These are phyloP conservation scores for Protaetia brevitarsis DNA, from an alignment of 1,140 invertebrate genomes.

Conservation along the genomic window DNA sequence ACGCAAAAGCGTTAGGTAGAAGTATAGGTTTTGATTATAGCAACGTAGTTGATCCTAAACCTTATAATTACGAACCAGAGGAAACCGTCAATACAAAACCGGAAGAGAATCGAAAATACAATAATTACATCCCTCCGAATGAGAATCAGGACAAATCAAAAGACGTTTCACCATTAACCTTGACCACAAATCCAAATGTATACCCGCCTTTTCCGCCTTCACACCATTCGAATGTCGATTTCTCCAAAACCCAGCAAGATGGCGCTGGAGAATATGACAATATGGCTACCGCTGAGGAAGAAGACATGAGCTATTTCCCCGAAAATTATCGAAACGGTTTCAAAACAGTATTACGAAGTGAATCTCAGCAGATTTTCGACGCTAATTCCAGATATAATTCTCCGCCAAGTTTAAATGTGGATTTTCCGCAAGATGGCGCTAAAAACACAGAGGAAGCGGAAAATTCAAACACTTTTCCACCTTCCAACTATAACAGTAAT, in stretches of 20 bases:
- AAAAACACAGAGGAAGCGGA: background rate
- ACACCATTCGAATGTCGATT: too few relatives aligned
- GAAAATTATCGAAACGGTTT: background rate
- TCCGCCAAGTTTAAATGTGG: background rate
- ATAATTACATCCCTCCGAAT: background rate
- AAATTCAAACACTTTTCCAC: background rate
- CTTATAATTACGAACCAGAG: background rate
- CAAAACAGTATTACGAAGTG: background rate
- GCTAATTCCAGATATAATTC: background rate
- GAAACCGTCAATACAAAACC: background rate
- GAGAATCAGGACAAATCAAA: background rate
- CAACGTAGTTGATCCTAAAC: slow-evolving; percentile 31
- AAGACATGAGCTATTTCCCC: background rate
- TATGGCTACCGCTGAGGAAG: background rate
- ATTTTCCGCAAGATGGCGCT: background rate
- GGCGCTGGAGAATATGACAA: background rate
- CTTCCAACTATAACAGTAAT: too few relatives aligned
- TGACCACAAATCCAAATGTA: background rate
- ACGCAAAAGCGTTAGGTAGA: slow-evolving; percentile 33
- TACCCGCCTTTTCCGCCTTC: too few relatives aligned
- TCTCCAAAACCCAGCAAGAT: background rate
- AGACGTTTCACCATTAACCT: background rate
- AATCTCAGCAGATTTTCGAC: background rate
- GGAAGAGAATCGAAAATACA: background rate
- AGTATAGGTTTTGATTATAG: slow-evolving; percentile 37